Base-by-base conservation (phyloP, 2,888 invertebrate genomes). In the Cylloceria caligata region DNA sequence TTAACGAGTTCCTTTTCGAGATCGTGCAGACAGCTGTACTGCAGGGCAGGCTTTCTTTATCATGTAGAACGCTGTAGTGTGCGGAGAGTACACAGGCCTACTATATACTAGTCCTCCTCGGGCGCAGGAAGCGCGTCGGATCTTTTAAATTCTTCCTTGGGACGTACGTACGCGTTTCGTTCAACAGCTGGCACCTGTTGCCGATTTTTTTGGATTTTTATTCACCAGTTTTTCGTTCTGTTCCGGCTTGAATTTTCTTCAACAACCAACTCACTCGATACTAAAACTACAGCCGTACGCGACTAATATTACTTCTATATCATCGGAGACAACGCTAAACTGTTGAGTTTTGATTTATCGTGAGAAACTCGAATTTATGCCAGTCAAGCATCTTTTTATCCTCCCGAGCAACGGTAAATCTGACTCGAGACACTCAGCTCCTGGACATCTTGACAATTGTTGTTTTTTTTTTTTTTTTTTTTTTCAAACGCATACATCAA, bases 111-210 rank as follows among this genome's bases (percentile, higher is more conserved):
- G 34, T 68, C 21, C 47, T 65, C 42, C 71, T 80, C 60, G 42
- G 52, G 68, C 82, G 83, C 86, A 83, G 86, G 86, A 86, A 85
- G 83, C 86, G 77, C 83, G 81, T 84, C 81, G 83, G 84, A 86
- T 86, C 84, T 86, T 83, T 86, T 81, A 85, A 85, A 86, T 86
- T 86, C 84, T 84, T 86, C 78, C 81, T 76, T 77, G 73, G 73
- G 73, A 77, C 65, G 30, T 67, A 57, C 68, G 27, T 60, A 36
- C 36, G 19, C 71, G 75, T 81, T 74, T 84, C 81, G 68, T 78
- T 80, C 49, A 80, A 79, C 85, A 84, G 81, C 83, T 84, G 86
- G 83, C 86, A 86, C 86, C 86, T 86, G 86, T 86, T 86, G 86
- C 84, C 83, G 39, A 83, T 83, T 84, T 67, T 73, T 80, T 77